phyloP scores from a whole-genome alignment of 2,797 vertebrate genomes.

The Sebastes taczanowskii region DNA sequence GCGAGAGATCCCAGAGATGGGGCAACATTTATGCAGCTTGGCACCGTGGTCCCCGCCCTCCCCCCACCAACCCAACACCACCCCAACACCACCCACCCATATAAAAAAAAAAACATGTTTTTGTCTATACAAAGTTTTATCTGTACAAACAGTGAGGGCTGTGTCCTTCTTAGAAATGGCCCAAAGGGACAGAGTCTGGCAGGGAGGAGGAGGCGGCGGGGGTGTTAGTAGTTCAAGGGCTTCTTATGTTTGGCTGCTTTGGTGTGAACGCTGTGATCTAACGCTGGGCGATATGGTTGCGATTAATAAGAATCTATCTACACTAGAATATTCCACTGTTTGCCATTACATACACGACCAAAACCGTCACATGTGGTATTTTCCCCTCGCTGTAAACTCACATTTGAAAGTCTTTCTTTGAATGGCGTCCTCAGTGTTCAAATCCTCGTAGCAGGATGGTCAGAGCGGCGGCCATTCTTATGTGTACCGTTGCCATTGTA shows the following conservation, averaged over 20 bases:
- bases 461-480: no score
- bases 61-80: background rate
- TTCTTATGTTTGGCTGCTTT: conserved; percentile 23
- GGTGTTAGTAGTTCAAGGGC: conserved; percentile 3
- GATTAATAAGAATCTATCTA: background rate
- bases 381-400: background rate
- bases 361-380: background rate
- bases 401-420: background rate
- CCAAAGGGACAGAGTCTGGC: conserved; percentile 41
- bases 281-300: background rate
- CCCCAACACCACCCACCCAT: background rate
- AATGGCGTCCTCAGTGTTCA: background rate
- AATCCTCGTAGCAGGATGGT: no score
- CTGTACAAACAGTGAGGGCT: conserved; percentile 53
- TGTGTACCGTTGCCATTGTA: no score
- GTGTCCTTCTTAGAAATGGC: conserved; percentile 50
- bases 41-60: background rate
- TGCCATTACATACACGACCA: background rate
- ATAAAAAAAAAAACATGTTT: conserved; percentile 28
- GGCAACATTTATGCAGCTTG: conserved; percentile 50
- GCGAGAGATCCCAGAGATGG: conserved; percentile 67
- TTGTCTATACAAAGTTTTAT: conserved; percentile 38
- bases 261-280: background rate
- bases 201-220: background rate
- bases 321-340: background rate